Base-by-base conservation (phyloP, 2,113 vertebrate species). In the Menidia beryllina region DNA sequence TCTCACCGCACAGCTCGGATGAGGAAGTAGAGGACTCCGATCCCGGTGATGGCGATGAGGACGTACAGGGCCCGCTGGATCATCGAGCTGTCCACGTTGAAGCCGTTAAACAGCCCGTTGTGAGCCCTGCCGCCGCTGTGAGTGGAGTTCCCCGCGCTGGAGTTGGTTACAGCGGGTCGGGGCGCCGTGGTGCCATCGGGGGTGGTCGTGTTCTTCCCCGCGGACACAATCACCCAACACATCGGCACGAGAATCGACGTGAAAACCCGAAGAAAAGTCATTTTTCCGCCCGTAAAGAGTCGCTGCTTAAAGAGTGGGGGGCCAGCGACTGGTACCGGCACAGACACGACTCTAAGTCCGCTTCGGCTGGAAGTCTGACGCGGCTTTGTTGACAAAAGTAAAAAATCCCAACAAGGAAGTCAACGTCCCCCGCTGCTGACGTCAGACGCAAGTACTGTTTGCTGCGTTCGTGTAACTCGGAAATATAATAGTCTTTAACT, bases 11-110 rank as follows among this genome's bases (percentile, higher is more conserved):
- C 89, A 0, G 89, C 88, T 45, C 89, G 70, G 83, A 89, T 57
- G 19, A 91, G 77, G 85, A 91, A 90, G 85, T 89, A 91, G 0
- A 91, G 79, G 0, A 89, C 49, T 15, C 85, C 89, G 45, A 87
- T 41, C 9, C 21, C 15, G 39, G 83, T 89, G 83, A 89, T 43
- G 13, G 43, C 81, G 60, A 91, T 79, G 25, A 91, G 85, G 48
- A 88, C 89, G 70, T 89, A 91, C 19, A 89, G 71, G 61, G 85
- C 85, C 75, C 89, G 11, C 71, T 85, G 86, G 57, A 90, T 82
- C 89, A 84, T 88, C 1, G 79, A 83, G 68, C 79, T 56, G 81
- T 83, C 73, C 61, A 78, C 72, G 1, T 0, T 7, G 13, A 79
- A 1, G 17, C 30, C 1, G 19, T 2, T 1, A 0, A 30, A 7